phyloP scores from a whole-genome alignment of 2,113 vertebrate genomes.

The Delphinus delphis region DNA sequence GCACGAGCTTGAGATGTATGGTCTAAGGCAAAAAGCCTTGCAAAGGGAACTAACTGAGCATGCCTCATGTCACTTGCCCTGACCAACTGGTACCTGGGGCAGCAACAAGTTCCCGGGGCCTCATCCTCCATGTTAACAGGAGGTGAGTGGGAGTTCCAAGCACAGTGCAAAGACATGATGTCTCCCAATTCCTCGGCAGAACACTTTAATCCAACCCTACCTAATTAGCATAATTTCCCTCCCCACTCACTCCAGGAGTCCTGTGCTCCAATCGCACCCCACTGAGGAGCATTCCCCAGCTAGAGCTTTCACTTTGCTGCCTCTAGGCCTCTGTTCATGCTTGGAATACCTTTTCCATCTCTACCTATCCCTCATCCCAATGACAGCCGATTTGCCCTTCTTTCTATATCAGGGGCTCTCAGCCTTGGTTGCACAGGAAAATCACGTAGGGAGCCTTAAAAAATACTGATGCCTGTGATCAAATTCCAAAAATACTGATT shows the following conservation, averaged over 20 bases:
- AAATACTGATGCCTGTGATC: not conserved
- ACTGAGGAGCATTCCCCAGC: not conserved
- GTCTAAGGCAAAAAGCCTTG: not conserved
- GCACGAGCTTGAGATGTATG: not conserved
- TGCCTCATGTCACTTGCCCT: not conserved
- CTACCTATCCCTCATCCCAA: not conserved
- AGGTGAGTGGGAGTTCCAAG: not conserved
- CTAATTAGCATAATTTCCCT: not conserved
- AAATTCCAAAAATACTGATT: slow-evolving; percentile 10
- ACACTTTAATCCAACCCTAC: not conserved
- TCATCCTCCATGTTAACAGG: not conserved
- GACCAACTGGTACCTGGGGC: too few species aligned
- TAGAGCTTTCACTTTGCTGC: not conserved
- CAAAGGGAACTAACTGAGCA: not conserved
- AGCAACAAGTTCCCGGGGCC: not conserved
- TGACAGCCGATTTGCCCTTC: not conserved
- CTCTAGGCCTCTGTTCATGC: not conserved
- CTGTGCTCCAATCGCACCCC: not conserved
- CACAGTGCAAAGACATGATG: not conserved
- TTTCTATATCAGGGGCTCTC: not conserved
- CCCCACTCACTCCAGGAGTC: not conserved
- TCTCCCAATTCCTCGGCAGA: not conserved
- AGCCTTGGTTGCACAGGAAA: not conserved
- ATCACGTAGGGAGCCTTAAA: not conserved
- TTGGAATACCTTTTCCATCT: not conserved